phyloP scores from a whole-genome alignment of 1,140 invertebrate genomes.

The Venturia canescens region DNA sequence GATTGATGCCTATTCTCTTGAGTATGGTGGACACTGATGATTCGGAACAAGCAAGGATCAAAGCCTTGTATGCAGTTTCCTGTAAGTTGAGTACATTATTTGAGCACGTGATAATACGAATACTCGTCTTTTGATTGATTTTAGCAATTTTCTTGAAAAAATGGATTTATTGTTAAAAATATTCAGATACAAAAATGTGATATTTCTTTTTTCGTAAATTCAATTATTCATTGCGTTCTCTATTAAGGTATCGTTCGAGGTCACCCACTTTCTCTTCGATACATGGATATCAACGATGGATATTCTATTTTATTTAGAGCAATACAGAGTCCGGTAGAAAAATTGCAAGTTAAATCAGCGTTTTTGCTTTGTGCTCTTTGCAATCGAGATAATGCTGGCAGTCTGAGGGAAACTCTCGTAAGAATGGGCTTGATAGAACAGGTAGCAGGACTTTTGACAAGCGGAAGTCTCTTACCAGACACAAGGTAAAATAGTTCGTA shows the following conservation, averaged over 20 bases:
- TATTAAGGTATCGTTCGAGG: conserved; percentile 80
- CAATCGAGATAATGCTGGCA: conserved; percentile 78
- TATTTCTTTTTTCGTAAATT: too few species aligned
- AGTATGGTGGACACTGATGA: conserved; percentile 81
- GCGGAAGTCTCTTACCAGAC: conserved; percentile 69
- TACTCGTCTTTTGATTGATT: too few species aligned
- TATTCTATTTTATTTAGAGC: conserved; percentile 80
- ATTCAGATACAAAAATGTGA: too few species aligned
- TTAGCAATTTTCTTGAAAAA: too few species aligned
- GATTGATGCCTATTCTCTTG: conserved; percentile 81
- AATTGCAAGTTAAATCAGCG: conserved; percentile 83
- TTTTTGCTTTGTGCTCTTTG: conserved; percentile 83
- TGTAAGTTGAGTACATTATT: conserved; percentile 77
- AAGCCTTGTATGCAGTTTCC: conserved; percentile 86
- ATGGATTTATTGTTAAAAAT: too few species aligned
- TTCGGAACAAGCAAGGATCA: conserved; percentile 79
- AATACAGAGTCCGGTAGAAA: conserved; percentile 79
- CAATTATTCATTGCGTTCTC: too few species aligned
- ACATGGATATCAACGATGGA: conserved; percentile 81
- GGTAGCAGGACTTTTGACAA: conserved; percentile 74
- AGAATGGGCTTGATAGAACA: conserved; percentile 81
- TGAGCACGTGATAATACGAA: background rate
- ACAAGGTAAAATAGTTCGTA: conserved; percentile 65
- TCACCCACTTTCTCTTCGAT: conserved; percentile 77
- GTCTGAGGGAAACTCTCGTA: conserved; percentile 75